Conservation (phyloP, 2,797 vertebrate species). For the Poecile montanus region DNA sequence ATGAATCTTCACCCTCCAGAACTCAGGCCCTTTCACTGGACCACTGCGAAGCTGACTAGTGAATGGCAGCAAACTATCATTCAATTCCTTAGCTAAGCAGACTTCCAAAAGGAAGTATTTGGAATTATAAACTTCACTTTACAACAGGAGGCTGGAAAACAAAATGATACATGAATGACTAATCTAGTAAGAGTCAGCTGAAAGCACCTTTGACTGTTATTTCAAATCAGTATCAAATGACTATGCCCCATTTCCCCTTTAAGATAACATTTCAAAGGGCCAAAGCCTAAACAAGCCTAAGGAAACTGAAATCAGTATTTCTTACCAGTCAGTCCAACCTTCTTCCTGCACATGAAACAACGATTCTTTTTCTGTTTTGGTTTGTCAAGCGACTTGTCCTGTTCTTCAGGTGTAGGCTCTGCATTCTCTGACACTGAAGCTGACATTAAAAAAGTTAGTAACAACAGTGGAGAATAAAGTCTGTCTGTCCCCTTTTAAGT, state of each 20-base stretch:
- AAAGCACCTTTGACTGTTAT: not conserved
- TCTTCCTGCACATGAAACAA: slow-evolving; percentile 89
- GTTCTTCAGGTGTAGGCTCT: slow-evolving; percentile 79
- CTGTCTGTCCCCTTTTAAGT: not conserved
- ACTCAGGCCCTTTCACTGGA: not conserved
- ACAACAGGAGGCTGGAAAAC: slow-evolving; percentile 13
- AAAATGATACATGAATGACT: not conserved
- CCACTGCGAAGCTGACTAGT: not conserved
- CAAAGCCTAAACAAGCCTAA: not conserved
- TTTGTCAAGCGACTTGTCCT: slow-evolving; percentile 81
- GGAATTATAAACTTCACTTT: not conserved
- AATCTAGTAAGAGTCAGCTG: not conserved
- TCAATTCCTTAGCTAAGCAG: not conserved
- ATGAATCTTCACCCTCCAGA: not conserved
- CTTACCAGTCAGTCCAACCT: slow-evolving; percentile 89
- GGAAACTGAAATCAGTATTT: not conserved
- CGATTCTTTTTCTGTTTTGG: slow-evolving; percentile 88
- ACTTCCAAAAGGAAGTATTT: not conserved
- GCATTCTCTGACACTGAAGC: slow-evolving; percentile 78
- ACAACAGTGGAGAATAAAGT: not conserved
- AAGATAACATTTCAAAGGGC: not conserved
- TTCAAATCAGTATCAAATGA: not conserved
- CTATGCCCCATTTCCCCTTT: not conserved
- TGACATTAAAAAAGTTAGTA: slow-evolving; percentile 50
- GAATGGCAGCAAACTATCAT: not conserved